Evolutionary conservation across 2,113 vertebrate genomes (phyloP).

Genomic region (Mesoclemmys tuberculata): DNA sequence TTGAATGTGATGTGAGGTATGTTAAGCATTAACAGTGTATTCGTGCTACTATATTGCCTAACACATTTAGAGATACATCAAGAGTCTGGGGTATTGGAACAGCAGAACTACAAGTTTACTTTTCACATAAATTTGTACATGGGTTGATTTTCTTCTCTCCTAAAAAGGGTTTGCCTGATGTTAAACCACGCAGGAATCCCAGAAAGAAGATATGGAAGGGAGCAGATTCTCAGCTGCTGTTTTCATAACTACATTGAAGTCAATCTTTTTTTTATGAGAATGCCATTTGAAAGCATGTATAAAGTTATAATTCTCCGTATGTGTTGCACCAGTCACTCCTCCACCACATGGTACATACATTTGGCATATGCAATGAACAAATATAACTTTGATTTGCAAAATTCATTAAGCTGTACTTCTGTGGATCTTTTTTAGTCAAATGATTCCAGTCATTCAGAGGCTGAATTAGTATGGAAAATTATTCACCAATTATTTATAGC

Average conservation of each 20-base stretch:
- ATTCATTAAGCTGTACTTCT: background rate
- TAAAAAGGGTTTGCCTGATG: background rate
- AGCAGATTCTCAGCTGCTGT: background rate
- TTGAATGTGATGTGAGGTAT: background rate
- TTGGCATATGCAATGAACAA: conserved; percentile 14
- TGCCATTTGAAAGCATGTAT: conserved; percentile 8
- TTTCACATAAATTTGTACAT: background rate
- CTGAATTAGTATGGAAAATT: background rate
- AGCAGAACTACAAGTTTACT: background rate
- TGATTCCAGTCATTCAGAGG: background rate
- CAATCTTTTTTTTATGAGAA: background rate
- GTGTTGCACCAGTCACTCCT: background rate
- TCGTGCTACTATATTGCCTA: background rate
- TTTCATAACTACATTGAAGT: background rate
- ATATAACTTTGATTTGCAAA: background rate
- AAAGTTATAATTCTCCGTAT: background rate
- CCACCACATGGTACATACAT: fast-evolving
- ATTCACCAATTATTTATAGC: background rate
- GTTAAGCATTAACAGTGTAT: background rate
- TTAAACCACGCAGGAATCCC: background rate
- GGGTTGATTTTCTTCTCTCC: background rate
- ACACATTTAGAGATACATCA: conserved; percentile 10
- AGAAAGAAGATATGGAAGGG: background rate
- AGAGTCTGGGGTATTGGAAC: background rate
- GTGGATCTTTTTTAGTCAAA: background rate